Evolutionary conservation across 2,888 invertebrate species (phyloP), one percentile per base, ranked within the genome.

Genomic region (Catonia carolina): DNA sequence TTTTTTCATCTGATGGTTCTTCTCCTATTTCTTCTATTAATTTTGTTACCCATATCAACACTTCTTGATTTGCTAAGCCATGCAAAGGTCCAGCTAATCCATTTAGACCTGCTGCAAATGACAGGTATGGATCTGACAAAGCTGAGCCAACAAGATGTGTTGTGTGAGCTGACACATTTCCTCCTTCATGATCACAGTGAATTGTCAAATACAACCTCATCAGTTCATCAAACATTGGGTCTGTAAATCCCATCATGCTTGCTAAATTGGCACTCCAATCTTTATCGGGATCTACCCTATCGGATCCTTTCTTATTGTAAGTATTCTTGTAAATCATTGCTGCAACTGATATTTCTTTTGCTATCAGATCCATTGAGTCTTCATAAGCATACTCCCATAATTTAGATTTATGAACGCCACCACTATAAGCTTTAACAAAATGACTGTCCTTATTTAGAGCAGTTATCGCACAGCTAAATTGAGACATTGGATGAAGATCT

Each of bases 1-100:
- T 79, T 67, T 93, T 83, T 0, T 96, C 89, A 72, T 97, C 94
- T 14, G 89, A 84, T 62, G 89, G 86, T 69, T 83, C 85, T 67
- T 88, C 85, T 53, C 92, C 92, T 49, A 98, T 80, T 70, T 91
- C 86, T 67, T 85, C 78, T 64, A 87, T 86, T 31, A 98, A 77
- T 73, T 95, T 96, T 69, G 89, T 85, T 67, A 99, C 72, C 93
- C 97, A 99, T 12, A 96, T 78, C 60, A 99, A 80, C 58, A 96
- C 80, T 75, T 93, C 94, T 77, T 96, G 95, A 75, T 95, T 96
- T 61, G 96, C 96, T 18, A 96, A 80, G 60, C 96, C 96, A 75
- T 97, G 96, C 7, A 97, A 84, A 1, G 96, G 96, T 60, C 96
- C 96, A 57, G 96, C 95, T 41, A 96, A 78, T 20, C 96, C 96